These are phyloP conservation scores for Drosophila orena DNA, from an alignment of 1,140 invertebrate species.

Conservation along the genomic window DNA sequence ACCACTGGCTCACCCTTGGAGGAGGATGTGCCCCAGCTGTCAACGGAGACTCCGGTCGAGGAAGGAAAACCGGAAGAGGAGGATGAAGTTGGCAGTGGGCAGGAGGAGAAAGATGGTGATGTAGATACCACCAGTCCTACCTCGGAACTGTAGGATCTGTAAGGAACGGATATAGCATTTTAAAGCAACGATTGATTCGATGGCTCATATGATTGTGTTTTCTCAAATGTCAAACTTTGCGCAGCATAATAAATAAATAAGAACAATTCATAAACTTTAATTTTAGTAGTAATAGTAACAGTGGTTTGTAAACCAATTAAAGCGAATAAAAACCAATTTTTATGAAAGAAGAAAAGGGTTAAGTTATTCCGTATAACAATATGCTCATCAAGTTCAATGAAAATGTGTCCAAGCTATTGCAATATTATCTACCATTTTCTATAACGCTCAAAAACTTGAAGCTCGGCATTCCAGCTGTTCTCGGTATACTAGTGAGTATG, in stretches of 20 bases:
- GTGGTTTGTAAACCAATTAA: no score
- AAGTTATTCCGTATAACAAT: no score
- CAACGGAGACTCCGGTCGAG: neutral
- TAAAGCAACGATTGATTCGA: neutral
- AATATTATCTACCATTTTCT: neutral
- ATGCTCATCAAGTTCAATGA: neutral
- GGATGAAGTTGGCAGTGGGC: neutral
- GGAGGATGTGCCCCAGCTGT: neutral
- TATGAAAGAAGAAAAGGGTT: no score
- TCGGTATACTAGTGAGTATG: no score
- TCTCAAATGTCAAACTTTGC: no score
- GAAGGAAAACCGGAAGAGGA: no score
- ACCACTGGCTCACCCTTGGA: neutral
- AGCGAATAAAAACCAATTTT: no score
- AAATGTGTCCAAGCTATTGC: neutral
- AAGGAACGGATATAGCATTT: neutral
- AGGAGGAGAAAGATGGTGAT: neutral
- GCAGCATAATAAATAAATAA: no score
- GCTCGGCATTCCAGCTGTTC: conserved; percentile 1
- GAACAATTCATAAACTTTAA: no score
- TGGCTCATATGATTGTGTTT: neutral
- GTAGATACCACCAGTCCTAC: neutral
- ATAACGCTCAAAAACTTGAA: conserved; percentile 5
- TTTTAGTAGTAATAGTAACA: no score
- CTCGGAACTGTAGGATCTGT: neutral